A percentile compares a stretch with the other conserved stretches of the same genome.
Conservation (phyloP, 2,113 vertebrate genomes). For the Pleuronectes platessa region DNA sequence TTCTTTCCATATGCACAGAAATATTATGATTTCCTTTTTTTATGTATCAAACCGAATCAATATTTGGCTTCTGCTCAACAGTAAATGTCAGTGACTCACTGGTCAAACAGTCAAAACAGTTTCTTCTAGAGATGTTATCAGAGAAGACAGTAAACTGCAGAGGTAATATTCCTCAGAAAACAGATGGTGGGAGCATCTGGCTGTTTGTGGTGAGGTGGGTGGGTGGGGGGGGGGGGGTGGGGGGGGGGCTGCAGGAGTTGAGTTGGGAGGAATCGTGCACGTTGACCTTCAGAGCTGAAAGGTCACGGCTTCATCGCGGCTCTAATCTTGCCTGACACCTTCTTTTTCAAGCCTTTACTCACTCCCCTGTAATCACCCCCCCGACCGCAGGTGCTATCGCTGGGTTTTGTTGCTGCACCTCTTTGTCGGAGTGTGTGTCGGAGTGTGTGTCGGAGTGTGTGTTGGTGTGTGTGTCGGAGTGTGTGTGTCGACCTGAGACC, state of each 20-base stretch:
- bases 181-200: slow-evolving; percentile 11
- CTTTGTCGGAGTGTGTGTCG: slow-evolving; percentile 40
- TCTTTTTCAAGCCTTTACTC: slow-evolving; percentile 47
- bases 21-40: too few relatives aligned
- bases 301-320: slow-evolving; percentile 42
- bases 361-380: slow-evolving; percentile 67
- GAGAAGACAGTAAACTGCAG: not conserved
- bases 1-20: not conserved
- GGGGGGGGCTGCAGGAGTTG: slow-evolving; percentile 14
- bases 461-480: not conserved
- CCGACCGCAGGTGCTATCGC: slow-evolving; percentile 52
- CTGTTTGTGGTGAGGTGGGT: slow-evolving; percentile 23
- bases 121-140: slow-evolving; percentile 3
- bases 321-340: slow-evolving; percentile 66
- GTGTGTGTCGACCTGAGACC: slow-evolving; percentile 4
- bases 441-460: too few relatives aligned
- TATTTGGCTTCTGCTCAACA: not conserved
- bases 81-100: not conserved
- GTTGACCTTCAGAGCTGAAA: slow-evolving; percentile 59
- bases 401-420: slow-evolving; percentile 22
- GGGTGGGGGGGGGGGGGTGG: not conserved
- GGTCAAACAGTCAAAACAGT: not conserved
- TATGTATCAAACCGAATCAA: not conserved
- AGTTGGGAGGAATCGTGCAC: not conserved
- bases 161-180: not conserved